Evolutionary conservation across 2,113 vertebrate species (phyloP).

Genomic region (Apeltes quadracus): DNA sequence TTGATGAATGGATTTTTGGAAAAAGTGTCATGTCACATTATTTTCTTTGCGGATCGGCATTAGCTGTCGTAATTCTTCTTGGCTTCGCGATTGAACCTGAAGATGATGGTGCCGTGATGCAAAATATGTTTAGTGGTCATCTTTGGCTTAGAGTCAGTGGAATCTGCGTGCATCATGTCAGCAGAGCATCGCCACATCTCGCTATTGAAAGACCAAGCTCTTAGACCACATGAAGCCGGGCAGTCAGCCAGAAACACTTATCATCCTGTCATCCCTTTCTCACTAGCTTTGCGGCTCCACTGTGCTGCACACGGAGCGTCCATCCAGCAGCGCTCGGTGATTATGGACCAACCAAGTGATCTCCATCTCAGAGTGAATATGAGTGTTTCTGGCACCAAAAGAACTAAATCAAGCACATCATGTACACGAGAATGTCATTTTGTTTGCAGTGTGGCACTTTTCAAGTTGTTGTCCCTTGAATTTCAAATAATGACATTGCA

Average conservation of each 20-base stretch:
- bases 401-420: neutral
- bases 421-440: neutral
- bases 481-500: neutral
- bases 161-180: slow-evolving; percentile 43
- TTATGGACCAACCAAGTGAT: slow-evolving; percentile 34
- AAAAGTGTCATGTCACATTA: neutral
- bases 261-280: slow-evolving; percentile 60
- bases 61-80: neutral
- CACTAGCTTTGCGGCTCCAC: slow-evolving; percentile 59
- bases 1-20: neutral
- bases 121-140: slow-evolving; percentile 32
- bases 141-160: slow-evolving; percentile 26
- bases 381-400: slow-evolving; percentile 28
- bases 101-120: neutral
- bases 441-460: too few species aligned
- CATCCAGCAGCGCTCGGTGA: slow-evolving; percentile 33
- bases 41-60: neutral
- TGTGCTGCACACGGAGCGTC: slow-evolving; percentile 36
- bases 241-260: slow-evolving; percentile 69
- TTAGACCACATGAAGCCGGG: slow-evolving; percentile 56
- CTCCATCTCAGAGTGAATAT: slow-evolving; percentile 16
- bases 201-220: slow-evolving; percentile 42
- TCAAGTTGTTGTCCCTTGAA: neutral
- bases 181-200: slow-evolving; percentile 36
- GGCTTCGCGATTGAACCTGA: neutral